phyloP scores from a whole-genome alignment of 2,113 vertebrate genomes.

The Nipponia nippon region DNA sequence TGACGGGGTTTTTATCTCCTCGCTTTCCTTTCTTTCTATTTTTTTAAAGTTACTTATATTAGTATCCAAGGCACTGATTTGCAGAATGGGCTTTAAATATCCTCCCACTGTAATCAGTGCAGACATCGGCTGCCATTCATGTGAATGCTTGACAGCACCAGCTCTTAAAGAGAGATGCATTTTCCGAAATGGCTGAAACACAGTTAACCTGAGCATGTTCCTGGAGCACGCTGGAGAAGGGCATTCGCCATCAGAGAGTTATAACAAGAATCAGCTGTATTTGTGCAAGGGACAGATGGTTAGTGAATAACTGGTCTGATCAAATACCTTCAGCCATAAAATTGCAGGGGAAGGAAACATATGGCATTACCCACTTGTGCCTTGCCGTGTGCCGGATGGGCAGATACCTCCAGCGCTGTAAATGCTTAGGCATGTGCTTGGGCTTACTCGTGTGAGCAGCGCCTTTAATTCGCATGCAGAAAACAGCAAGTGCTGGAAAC shows the following conservation, averaged over 20 bases:
- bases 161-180: not conserved
- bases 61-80: slow-evolving; percentile 31
- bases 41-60: slow-evolving; percentile 44
- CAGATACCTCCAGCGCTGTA: not conserved
- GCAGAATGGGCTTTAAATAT: slow-evolving; percentile 14
- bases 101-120: not conserved
- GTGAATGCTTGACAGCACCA: not conserved
- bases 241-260: not conserved
- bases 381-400: accelerated
- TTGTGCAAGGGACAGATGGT: slow-evolving; percentile 24
- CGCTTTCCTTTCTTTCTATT: not conserved
- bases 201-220: not conserved
- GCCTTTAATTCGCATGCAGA: accelerated
- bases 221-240: not conserved
- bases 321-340: slow-evolving; percentile 22
- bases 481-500: not conserved
- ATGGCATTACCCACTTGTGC: not conserved
- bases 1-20: slow-evolving; percentile 50
- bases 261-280: not conserved
- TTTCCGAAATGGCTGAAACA: not conserved
- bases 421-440: not conserved
- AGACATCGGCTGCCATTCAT: not conserved
- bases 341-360: not conserved
- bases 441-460: accelerated
- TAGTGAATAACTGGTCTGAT: not conserved